Base-by-base conservation (phyloP, 2,113 vertebrate genomes). In the Silurus meridionalis region DNA sequence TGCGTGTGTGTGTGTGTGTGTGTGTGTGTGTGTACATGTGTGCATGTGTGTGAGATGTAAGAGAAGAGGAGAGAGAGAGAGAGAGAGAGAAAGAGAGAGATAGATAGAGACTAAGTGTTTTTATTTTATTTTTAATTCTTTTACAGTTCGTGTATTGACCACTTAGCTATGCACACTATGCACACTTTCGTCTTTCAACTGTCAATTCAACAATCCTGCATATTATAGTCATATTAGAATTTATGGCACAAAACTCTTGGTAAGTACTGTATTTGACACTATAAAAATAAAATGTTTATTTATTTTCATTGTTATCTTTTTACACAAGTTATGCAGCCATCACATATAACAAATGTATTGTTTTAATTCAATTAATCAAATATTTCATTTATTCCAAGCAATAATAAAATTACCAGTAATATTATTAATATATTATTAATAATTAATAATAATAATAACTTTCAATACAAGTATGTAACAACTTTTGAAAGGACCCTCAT, bases 91-190 rank as follows among this genome's bases (percentile, higher is more conserved):
- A 21, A 67, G 64, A 28, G 64, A 67, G 64, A 67, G 64, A 37
- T 2, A 69, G 66, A 28, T n/a, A 28, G 64, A 28, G 64, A 67
- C n/a, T 14, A 25, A 67, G 64, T 25, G 64, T 57, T 74, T 69
- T 58, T 71, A 25, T 19, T 67, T 77, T 52, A 53, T 11, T 25
- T 13, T 21, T 15, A 25, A 78, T 82, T 74, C 48, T 78, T 83
- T 64, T 63, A 58, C 17, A 50, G 15, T 72, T 67, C 72, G 60
- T 80, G 64, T 74, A 80, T 69, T 84, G 81, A 86, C 75, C 84
- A 53, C 46, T 60, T 21, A 13, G 57, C n/a, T 69, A 74, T 21
- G 11, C 79, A 69, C 82, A 86, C 77, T 81, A 37, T 37, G 66
- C 81, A 53, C 19, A 55, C 23, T 5, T 15, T 15, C 78, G 53